phyloP scores from a whole-genome alignment of 2,888 invertebrate species.

The Andrena fulva region DNA sequence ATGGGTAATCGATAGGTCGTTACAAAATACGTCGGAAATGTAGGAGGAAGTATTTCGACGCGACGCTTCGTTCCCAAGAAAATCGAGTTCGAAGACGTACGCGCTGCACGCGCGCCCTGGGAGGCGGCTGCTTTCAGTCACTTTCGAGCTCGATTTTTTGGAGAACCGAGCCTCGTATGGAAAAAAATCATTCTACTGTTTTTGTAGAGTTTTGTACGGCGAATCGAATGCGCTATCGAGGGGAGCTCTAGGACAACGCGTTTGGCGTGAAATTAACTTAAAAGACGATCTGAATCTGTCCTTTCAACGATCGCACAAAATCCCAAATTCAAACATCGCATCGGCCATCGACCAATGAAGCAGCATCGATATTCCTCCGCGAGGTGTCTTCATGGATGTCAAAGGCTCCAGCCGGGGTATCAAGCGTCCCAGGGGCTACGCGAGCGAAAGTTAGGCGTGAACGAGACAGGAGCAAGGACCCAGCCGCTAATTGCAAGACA shows the following conservation, averaged over 20 bases:
- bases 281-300: too few species aligned
- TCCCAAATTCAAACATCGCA: too few species aligned
- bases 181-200: too few species aligned
- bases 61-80: background rate
- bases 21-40: background rate
- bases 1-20: too few species aligned
- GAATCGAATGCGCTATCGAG: too few species aligned
- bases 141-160: background rate
- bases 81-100: background rate
- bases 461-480: background rate
- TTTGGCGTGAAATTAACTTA: too few species aligned
- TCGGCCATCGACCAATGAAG: too few species aligned
- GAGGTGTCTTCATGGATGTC: background rate
- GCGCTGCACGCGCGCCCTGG: background rate
- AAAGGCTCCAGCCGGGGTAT: background rate
- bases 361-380: too few species aligned
- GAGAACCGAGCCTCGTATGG: background rate
- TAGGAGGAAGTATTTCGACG: background rate
- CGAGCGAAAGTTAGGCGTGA: slow-evolving; percentile 1
- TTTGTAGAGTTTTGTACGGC: too few species aligned
- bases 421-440: background rate
- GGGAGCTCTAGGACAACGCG: too few species aligned
- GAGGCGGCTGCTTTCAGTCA: background rate
- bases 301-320: too few species aligned
- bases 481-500: slow-evolving; percentile 22